Percentiles rank a stretch among this genome's conserved stretches.
Conservation (phyloP, 2,113 vertebrate species). For the Danionella cerebrum region DNA sequence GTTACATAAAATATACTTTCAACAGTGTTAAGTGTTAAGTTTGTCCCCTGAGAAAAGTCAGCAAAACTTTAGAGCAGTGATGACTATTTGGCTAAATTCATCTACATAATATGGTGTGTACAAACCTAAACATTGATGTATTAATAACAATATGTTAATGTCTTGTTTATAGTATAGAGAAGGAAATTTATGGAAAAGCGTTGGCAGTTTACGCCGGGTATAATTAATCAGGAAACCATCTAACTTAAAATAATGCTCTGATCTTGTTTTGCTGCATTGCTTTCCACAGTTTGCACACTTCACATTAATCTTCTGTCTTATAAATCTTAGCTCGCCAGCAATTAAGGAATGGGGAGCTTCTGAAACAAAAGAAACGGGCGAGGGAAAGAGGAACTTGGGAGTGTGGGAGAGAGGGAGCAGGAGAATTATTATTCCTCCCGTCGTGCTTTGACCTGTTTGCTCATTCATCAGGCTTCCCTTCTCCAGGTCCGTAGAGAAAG, state of each 20-base stretch:
- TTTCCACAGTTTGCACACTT: neutral
- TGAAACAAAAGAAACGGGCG: conserved; percentile 22
- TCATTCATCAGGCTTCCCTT: conserved; percentile 31
- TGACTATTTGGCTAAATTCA: too few relatives aligned
- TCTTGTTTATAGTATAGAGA: neutral
- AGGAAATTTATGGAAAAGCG: neutral
- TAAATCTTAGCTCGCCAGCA: neutral
- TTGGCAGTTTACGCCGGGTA: neutral
- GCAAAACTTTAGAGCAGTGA: too few relatives aligned
- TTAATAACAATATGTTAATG: too few relatives aligned
- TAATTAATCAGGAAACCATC: neutral
- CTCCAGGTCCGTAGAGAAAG: conserved; percentile 23
- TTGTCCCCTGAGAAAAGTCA: too few relatives aligned
- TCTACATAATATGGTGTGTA: too few relatives aligned
- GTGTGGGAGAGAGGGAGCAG: neutral
- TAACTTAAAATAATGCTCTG: neutral
- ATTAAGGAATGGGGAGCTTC: neutral
- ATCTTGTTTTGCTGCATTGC: neutral
- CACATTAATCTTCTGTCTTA: neutral
- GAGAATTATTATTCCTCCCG: conserved; percentile 38
- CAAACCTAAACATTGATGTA: too few relatives aligned
- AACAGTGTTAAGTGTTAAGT: too few relatives aligned
- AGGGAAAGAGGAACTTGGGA: neutral
- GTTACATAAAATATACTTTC: too few relatives aligned
- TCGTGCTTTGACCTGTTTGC: conserved; percentile 33